A percentile compares a stretch with the other conserved stretches of the same genome.
Conservation (phyloP, 2,113 vertebrate genomes). For the Prionailurus bengalensis region DNA sequence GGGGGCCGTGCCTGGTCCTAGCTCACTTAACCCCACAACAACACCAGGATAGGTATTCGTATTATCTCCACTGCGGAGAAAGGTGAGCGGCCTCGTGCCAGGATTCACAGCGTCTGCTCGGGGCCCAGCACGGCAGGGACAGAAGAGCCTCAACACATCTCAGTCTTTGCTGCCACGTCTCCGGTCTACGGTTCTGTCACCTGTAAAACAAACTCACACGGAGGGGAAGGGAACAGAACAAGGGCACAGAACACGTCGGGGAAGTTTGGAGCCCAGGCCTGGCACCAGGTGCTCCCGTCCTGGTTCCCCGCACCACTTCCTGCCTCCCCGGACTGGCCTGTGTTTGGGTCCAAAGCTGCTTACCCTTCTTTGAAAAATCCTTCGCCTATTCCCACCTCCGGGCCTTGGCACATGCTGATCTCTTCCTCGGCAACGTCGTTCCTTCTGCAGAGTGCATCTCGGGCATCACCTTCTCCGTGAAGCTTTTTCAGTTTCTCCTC, state of each 20-base stretch:
- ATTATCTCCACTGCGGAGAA: background rate
- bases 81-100: background rate
- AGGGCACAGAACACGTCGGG: fast-evolving
- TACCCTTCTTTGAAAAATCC: background rate
- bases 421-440: background rate
- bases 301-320: background rate
- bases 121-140: fast-evolving
- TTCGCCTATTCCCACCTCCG: background rate
- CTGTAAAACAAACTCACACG: background rate
- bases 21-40: background rate
- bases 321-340: background rate
- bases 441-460: background rate
- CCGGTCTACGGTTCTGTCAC: background rate
- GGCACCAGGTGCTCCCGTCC: fast-evolving
- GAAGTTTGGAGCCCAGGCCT: background rate
- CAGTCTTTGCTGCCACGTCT: background rate
- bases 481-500: background rate
- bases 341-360: background rate
- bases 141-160: fast-evolving
- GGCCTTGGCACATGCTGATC: background rate
- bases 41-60: fast-evolving
- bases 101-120: fast-evolving
- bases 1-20: background rate
- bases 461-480: background rate
- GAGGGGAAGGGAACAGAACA: background rate